Base-by-base conservation (phyloP, 2,113 vertebrate species). In the Dicentrarchus labrax region DNA sequence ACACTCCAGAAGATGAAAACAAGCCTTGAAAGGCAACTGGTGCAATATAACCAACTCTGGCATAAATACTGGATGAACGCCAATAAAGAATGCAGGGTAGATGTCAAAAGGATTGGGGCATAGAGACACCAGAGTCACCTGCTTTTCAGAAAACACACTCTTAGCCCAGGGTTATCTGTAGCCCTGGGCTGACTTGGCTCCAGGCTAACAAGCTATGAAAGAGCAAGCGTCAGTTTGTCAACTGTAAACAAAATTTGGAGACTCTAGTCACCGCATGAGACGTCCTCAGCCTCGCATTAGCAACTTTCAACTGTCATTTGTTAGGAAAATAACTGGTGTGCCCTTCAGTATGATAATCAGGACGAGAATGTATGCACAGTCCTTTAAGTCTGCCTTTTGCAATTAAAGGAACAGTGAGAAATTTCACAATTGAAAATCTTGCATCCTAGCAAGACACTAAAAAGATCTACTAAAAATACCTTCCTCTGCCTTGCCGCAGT, bases 61-160 rank as follows among this genome's bases (percentile, higher is more conserved):
- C 82, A 92, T 89, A 88, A 93, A 92, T 90, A 92, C 43, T 87
- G 83, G 70, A 92, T 93, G 91, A 88, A 87, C 38, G n/a, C 8
- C 78, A 86, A 86, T 81, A 90, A 86, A 86, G 74, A 91, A 93
- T 90, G 82, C 80, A 80, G 79, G 87, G 64, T 83, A 54, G 72
- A 78, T 87, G 91, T 89, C 87, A 91, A 86, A 90, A 85, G 56
- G 72, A 88, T 57, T 22, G 39, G 41, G 56, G 66, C 70, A 41
- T 56, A 64, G 78, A 88, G 71, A 68, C 84, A 54, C 81, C 48
- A n/a, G 39, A 82, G 79, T 84, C 82, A 89, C 90, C 72, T 80
- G 84, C 69, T 69, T 66, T 82, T 77, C 82, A 77, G 70, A 86
- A 74, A 87, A 68, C 11, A 50, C 77, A 56, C 60, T 80, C 47